Percentiles rank a stretch among this genome's conserved stretches.
phyloP scores from a whole-genome alignment of 2,888 invertebrate species.

The Elysia crispata region DNA sequence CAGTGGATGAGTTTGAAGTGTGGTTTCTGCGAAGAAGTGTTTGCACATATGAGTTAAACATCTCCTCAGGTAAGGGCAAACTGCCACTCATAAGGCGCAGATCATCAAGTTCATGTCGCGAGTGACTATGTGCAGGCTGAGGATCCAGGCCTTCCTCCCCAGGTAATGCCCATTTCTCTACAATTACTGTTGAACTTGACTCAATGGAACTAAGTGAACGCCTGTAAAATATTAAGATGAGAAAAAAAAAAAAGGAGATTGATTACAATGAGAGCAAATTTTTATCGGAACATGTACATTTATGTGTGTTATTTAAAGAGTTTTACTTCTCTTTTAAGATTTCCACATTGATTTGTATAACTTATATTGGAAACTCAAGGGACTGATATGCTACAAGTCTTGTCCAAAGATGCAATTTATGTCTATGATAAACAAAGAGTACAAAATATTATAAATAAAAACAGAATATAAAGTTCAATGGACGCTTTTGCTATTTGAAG shows the following conservation, averaged over 20 bases:
- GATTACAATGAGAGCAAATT: no score
- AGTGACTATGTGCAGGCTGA: conserved; percentile 1
- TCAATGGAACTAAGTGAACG: conserved; percentile 70
- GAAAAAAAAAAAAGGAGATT: conserved; percentile 11
- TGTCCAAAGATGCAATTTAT: no score
- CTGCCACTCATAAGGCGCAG: conserved; percentile 17
- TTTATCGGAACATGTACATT: no score
- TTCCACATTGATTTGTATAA: no score
- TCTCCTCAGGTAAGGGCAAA: conserved; percentile 39
- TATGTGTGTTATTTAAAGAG: no score
- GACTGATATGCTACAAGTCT: no score
- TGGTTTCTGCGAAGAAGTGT: conserved; percentile 44
- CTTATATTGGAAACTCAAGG: no score
- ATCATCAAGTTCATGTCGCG: conserved; percentile 38
- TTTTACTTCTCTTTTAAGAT: no score
- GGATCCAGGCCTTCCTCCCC: conserved; percentile 55
- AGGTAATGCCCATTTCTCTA: conserved; percentile 76
- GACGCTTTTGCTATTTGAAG: no score
- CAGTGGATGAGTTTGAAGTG: conserved; percentile 59
- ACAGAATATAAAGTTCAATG: no score
- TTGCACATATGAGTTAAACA: conserved; percentile 63
- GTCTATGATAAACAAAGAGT: no score
- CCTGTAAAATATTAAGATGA: conserved; percentile 43
- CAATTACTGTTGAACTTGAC: conserved; percentile 76
- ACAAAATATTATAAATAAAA: no score